phyloP scores from a whole-genome alignment of 1,140 invertebrate genomes.

The Hylaeus anthracinus region DNA sequence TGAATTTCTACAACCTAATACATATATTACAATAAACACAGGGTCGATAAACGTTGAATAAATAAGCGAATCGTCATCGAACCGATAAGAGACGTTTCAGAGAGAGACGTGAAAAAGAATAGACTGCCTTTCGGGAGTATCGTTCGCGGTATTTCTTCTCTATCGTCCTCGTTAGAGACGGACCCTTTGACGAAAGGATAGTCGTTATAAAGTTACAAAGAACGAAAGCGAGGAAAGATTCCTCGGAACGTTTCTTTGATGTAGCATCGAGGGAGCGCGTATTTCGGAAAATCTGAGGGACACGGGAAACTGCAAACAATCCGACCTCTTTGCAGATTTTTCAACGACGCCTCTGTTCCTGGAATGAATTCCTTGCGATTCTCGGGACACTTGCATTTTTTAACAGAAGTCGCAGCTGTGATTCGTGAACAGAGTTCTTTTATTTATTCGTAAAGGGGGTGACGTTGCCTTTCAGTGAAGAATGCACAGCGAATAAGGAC shows the following conservation, averaged over 20 bases:
- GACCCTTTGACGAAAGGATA: not conserved
- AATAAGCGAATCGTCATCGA: no score
- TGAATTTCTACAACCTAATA: no score
- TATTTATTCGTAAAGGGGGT: constrained; percentile 21
- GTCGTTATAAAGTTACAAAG: constrained; percentile 14
- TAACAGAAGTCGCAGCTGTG: not conserved
- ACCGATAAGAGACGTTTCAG: no score
- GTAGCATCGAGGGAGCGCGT: not conserved
- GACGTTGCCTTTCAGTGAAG: not conserved
- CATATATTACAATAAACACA: no score
- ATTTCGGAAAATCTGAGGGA: constrained; percentile 1
- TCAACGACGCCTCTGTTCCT: not conserved
- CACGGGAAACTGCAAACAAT: constrained; percentile 10
- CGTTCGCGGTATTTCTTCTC: not conserved
- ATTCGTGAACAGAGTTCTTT: constrained; percentile 22
- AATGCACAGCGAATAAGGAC: not conserved
- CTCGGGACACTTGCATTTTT: not conserved
- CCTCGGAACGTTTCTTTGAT: constrained; percentile 8
- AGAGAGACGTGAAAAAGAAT: no score
- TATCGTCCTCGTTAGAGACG: not conserved
- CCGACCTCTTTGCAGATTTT: not conserved
- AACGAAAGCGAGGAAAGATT: not conserved
- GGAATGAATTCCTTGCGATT: not conserved
- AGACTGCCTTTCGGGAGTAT: not conserved
- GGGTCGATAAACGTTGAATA: no score